Conservation (phyloP, 2,113 vertebrate genomes). For the Corvus hawaiiensis region DNA sequence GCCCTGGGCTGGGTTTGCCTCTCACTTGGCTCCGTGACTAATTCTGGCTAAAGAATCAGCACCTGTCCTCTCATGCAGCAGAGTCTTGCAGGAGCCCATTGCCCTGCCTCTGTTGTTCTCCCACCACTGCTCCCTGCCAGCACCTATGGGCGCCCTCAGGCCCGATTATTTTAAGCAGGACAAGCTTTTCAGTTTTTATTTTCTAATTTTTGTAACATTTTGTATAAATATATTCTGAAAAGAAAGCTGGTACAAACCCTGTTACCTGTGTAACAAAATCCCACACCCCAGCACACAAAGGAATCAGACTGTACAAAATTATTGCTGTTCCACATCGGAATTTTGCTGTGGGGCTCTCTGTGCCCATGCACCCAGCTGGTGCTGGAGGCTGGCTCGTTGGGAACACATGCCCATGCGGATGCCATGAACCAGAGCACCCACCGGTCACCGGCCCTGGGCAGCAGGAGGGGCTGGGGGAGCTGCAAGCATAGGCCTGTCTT, state of each 20-base stretch:
- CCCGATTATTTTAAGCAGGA: background rate
- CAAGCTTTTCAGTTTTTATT: background rate
- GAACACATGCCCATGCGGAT: accelerated
- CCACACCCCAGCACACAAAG: background rate
- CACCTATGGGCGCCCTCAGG: accelerated
- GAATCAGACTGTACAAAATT: background rate
- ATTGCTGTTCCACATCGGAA: background rate
- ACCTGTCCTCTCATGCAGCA: background rate
- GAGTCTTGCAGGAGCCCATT: background rate
- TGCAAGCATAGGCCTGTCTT: accelerated
- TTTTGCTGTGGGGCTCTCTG: background rate
- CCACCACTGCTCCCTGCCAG: accelerated
- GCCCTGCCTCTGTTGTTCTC: accelerated
- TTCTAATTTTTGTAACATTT: background rate
- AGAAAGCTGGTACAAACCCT: background rate
- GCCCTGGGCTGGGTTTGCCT: background rate
- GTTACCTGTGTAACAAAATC: background rate
- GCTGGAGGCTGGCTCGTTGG: accelerated
- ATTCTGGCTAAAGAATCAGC: background rate
- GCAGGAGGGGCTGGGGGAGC: background rate
- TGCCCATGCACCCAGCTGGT: accelerated
- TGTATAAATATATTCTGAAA: background rate
- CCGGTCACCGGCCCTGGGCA: accelerated
- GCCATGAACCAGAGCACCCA: accelerated
- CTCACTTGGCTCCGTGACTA: accelerated